These are phyloP conservation scores for Cataglyphis hispanica DNA, from an alignment of 1,140 invertebrate species.

Conservation along the genomic window DNA sequence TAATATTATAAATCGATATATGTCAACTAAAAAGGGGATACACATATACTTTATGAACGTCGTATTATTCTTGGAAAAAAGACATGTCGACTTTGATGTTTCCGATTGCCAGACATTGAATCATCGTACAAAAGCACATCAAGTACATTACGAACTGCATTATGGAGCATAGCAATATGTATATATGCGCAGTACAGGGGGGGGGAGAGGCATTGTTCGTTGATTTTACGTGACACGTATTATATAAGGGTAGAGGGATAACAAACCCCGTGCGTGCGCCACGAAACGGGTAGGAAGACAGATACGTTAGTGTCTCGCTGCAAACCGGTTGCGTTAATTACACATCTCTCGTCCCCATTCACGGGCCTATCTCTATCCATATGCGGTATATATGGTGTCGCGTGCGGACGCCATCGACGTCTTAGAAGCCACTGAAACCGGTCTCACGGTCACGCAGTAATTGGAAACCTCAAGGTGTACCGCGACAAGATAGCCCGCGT, in stretches of 20 bases:
- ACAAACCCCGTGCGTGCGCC: constrained; percentile 64
- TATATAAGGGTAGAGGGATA: constrained; percentile 74
- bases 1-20: background rate
- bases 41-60: background rate
- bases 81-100: background rate
- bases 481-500: constrained; percentile 31
- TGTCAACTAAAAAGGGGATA: background rate
- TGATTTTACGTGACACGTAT: constrained; percentile 79
- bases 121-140: background rate
- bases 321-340: constrained; percentile 82
- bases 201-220: constrained; percentile 45
- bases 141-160: constrained; percentile 53
- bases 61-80: background rate
- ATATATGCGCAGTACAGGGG: background rate
- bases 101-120: background rate
- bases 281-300: constrained; percentile 75
- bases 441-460: constrained; percentile 76
- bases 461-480: constrained; percentile 79
- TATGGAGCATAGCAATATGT: constrained; percentile 35
- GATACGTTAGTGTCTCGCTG: constrained; percentile 81
- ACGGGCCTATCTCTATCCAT: constrained; percentile 17
- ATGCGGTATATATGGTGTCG: constrained; percentile 41
- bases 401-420: constrained; percentile 60
- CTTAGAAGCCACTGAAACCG: constrained; percentile 78
- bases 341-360: constrained; percentile 74